Conservation (phyloP, 2,888 invertebrate genomes). For the Cetonia aurata region DNA sequence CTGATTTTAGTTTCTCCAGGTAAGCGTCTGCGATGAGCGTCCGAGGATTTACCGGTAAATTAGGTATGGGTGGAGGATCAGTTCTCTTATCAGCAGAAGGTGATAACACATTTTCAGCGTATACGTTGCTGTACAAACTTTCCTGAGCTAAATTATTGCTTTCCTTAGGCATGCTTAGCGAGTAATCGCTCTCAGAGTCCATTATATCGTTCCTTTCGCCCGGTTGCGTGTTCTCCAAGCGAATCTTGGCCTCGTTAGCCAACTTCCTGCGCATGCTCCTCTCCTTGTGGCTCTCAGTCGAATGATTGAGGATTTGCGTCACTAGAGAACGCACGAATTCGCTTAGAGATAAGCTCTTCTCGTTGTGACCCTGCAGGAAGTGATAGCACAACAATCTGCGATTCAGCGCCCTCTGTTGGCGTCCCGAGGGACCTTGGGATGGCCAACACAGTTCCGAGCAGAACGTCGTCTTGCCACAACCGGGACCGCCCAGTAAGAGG, state of each 20-base stretch:
- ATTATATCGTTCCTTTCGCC: constrained; percentile 14
- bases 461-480: constrained; percentile 94
- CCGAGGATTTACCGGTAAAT: constrained; percentile 71
- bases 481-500: constrained; percentile 89
- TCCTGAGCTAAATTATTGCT: constrained; percentile 58
- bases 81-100: constrained; percentile 57
- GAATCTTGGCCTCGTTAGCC: constrained; percentile 56
- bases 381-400: constrained; percentile 88
- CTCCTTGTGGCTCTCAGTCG: constrained; percentile 68
- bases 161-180: constrained; percentile 35
- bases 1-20: constrained; percentile 81
- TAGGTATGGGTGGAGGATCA: constrained; percentile 66
- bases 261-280: constrained; percentile 62
- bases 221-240: neutral
- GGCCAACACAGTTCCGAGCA: constrained; percentile 85
- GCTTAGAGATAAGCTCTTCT: constrained; percentile 86
- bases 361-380: constrained; percentile 88
- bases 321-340: constrained; percentile 88
- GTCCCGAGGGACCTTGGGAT: constrained; percentile 74
- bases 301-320: constrained; percentile 85
- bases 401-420: constrained; percentile 81
- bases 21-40: constrained; percentile 82
- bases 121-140: constrained; percentile 61
- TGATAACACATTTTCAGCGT: constrained; percentile 57
- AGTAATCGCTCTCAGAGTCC: constrained; percentile 42